Percentiles rank a stretch among this genome's conserved stretches.
Evolutionary conservation across 2,113 vertebrate species (phyloP).

Genomic region (Coptodon rendalli): DNA sequence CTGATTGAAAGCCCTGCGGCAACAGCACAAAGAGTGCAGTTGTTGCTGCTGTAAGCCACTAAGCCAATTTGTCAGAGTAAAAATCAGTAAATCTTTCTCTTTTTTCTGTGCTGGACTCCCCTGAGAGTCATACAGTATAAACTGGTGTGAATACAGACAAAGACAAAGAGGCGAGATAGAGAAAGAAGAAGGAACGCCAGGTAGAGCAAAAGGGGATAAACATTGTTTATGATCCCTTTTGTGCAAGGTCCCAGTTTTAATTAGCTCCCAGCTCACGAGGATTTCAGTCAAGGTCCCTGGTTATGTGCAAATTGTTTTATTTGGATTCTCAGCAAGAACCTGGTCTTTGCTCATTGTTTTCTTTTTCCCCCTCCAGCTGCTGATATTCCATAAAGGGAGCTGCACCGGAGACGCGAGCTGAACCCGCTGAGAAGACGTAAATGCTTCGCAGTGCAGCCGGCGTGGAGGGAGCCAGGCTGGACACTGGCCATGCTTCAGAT

Average conservation of each 20-base stretch:
- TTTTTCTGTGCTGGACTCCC: not conserved
- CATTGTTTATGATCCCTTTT: constrained; percentile 30
- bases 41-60: not conserved
- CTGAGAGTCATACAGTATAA: not conserved
- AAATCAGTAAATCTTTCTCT: constrained; percentile 14
- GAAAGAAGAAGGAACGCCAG: not conserved
- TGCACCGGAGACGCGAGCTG: not conserved
- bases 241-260: constrained; percentile 54
- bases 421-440: not conserved
- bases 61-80: not conserved
- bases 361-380: not conserved
- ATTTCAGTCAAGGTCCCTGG: constrained; percentile 32
- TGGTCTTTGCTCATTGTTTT: not conserved
- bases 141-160: not conserved
- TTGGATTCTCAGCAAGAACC: constrained; percentile 32
- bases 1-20: not conserved
- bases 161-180: not conserved
- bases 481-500: constrained; percentile 35
- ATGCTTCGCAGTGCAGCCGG: not conserved
- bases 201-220: constrained; percentile 12
- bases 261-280: constrained; percentile 40
- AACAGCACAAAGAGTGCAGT: not conserved
- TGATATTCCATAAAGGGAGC: constrained; percentile 3
- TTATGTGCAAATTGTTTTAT: constrained; percentile 54
- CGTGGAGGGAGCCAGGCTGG: not conserved